These are phyloP conservation scores for Palythoa heliodiscus DNA, from an alignment of 92 coral and sea anemone species.

Conservation along the genomic window DNA sequence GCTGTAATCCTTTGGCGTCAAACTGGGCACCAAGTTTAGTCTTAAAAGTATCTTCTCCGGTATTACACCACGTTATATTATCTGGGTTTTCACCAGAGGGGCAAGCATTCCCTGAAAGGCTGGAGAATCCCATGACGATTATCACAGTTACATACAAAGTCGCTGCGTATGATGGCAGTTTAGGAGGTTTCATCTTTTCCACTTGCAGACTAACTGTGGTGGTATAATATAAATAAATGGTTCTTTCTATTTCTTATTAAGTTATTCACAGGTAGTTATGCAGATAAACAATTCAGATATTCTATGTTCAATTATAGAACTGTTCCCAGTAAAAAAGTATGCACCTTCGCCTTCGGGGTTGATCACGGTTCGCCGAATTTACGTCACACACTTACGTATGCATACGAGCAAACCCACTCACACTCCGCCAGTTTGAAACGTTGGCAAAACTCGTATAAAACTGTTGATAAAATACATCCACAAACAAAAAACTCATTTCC, in stretches of 20 bases:
- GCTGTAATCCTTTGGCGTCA: slow-evolving; percentile 41
- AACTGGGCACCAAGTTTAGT: slow-evolving; percentile 10
- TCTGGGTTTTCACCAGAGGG: slow-evolving; percentile 29
- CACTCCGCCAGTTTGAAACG: background rate
- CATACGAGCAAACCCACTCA: background rate
- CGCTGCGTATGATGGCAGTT: background rate
- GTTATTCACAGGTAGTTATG: background rate
- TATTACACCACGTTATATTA: slow-evolving; percentile 29
- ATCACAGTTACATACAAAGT: background rate
- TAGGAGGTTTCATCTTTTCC: slow-evolving; percentile 3
- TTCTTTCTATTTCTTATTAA: background rate
- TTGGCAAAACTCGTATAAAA: background rate
- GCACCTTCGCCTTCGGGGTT: background rate
- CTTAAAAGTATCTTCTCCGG: background rate
- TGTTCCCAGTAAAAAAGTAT: background rate
- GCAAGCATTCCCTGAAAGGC: background rate
- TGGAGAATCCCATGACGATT: slow-evolving; percentile 5
- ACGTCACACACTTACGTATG: slow-evolving; percentile 24
- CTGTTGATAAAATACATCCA: too few species aligned
- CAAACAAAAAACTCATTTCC: too few species aligned
- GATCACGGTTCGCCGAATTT: slow-evolving; percentile 13
- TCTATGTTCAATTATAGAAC: background rate
- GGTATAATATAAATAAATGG: background rate
- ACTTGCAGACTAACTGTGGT: background rate
- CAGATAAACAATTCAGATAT: background rate